Evolutionary conservation across 1,140 invertebrate genomes (phyloP).

Genomic region (Ectropis grisescens): DNA sequence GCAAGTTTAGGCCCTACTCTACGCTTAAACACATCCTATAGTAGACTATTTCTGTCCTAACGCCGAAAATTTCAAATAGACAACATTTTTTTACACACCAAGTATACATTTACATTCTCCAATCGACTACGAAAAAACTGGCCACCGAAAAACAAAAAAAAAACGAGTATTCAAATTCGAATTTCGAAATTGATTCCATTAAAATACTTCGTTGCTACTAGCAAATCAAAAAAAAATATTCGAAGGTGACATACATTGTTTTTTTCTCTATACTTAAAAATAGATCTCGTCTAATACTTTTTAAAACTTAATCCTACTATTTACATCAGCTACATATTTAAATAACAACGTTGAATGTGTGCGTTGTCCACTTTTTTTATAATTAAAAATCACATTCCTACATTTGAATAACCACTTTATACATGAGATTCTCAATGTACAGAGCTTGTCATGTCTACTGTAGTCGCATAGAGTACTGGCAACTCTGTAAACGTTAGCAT

Average conservation of each 20-base stretch:
- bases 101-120: slow-evolving; percentile 31
- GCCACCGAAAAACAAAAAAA: slow-evolving; percentile 8
- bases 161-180: slow-evolving; percentile 5
- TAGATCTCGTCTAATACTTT: slow-evolving; percentile 53
- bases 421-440: slow-evolving; percentile 18
- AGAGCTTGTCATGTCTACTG: slow-evolving; percentile 3
- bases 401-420: no score
- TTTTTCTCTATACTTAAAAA: slow-evolving; percentile 48
- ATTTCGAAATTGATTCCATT: slow-evolving; percentile 5
- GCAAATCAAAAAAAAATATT: slow-evolving; percentile 53
- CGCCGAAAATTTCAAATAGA: slow-evolving; percentile 22
- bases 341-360: slow-evolving; percentile 29
- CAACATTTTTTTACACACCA: slow-evolving; percentile 37
- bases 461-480: no score
- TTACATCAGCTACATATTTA: slow-evolving; percentile 40
- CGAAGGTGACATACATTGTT: slow-evolving; percentile 24
- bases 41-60: slow-evolving; percentile 18
- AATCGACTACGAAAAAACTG: slow-evolving; percentile 16
- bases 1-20: slow-evolving; percentile 13
- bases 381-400: slow-evolving; percentile 3
- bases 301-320: slow-evolving; percentile 38
- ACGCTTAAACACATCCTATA: slow-evolving; percentile 12
- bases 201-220: slow-evolving; percentile 59
- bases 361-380: slow-evolving; percentile 17
- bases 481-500: no score